Base-by-base conservation (phyloP, 2,797 vertebrate genomes). In the Enteromius paludinosus region DNA sequence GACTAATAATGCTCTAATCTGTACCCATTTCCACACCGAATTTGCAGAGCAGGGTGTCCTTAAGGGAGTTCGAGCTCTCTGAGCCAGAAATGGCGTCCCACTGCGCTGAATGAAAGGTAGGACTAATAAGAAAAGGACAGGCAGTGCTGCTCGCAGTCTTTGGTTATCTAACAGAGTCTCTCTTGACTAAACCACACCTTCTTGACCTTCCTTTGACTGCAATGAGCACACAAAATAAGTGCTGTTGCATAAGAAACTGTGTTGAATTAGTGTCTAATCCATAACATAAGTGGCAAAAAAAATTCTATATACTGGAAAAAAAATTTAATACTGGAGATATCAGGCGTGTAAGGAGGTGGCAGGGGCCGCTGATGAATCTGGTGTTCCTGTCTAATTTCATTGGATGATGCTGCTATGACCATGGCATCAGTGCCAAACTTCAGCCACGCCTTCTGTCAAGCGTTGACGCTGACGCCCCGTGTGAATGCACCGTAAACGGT, bases 1-100 rank as follows among this genome's bases (percentile, higher is more conserved):
- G 82, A 89, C 90, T 91, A 92, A 93, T 92, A 90, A 90, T 89
- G 85, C 84, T 87, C 87, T 92, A 92, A 92, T 91, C 87, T 90
- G 86, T 85, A 91, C 56, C 86, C 87, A 89, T 92, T 93, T 91
- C 25, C 86, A 90, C 88, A 88, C 83, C 73, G 52, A 77, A 90
- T 90, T 89, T 87, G 87, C 81, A 88, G 87, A 86, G 82, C 86
- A 79, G 81, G 81, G 66, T 70, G 69, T 84, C 87, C 90, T 83
- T 47, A 83, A 85, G 90, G 89, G 90, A 90, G 86, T 72, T 28
- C 33, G 52, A 64, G 66, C 74, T 74, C 66, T 74, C 30, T 64
- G 49, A 69, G 69, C 71, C 77, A 87, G 84, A 84, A 47, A 86
- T 81, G 25, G 74, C 54, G 54, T 86, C 80, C 66, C 72, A 73